Base-by-base conservation (phyloP, 2,113 vertebrate species). In the Pituophis catenifer region DNA sequence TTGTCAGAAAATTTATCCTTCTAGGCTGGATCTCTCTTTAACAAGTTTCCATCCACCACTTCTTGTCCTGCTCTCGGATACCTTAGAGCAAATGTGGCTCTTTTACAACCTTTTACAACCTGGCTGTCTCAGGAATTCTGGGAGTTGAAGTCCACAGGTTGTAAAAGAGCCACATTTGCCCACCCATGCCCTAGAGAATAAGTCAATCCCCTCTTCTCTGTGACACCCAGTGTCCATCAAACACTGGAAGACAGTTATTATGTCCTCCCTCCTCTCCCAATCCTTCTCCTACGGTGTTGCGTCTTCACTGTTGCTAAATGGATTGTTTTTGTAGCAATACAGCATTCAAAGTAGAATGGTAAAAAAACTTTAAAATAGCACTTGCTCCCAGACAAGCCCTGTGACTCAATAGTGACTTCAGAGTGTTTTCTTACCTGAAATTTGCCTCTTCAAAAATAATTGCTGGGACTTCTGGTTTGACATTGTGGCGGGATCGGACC, bases 361-460 rank as follows among this genome's bases (percentile, higher is more conserved):
- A 90, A 81, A 91, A 44, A 44, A 33, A 4, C 44, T 5, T 48
- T 48, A 48, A 48, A 48, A 48, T 48, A 54, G 57, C 15, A 54
- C 15, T 54, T 65, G 44, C 44, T 94, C 95, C 93, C 93, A 96
- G 94, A 15, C 12, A 52, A 89, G 94, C 93, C 94, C 92, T 87
- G 70, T 93, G 91, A 95, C 92, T 1, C 0, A 38, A n/a, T 94
- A 90, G 81, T 96, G 95, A 91, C 94, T 92, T 90, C 2, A 10
- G 48, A 59, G n/a, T 57, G 62, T 62, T n/a, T 2, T 38, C 91
- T 94, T 93, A 89, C 0, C 91, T 54, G 54, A 75, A 86, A 92
- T 38, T 0, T 65, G 93, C 95, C 91, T 91, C 26, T 90, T 62
- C 95, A 92, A 15, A 92, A 90, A 8, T 53, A 0, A 23, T 0